Evolutionary conservation across 2,888 invertebrate genomes (phyloP), one percentile per base, ranked within the genome.

Genomic region (Orthosia cruda): DNA sequence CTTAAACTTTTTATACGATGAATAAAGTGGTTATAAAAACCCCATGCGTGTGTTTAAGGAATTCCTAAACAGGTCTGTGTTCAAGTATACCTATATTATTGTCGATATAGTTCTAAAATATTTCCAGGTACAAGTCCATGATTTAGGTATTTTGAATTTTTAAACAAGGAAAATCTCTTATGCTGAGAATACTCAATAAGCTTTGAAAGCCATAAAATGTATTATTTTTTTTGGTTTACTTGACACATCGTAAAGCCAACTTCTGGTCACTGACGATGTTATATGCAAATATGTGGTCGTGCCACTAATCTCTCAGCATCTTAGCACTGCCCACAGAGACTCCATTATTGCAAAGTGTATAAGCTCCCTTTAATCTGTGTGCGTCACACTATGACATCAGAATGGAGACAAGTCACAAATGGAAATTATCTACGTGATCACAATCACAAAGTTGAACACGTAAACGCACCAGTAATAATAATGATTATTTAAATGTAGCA

Each of bases 371-470:
- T 84, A 89, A 84, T 80, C 80, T 67, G 68, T 57, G 63, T 87
- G 87, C 86, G 82, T 89, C 89, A 87, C 82, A 77, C 70, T 77
- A 80, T 87, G 89, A 87, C 81, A 88, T 85, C 88, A 88, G 81
- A 85, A 81, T 84, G 67, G 80, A 78, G 77, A 77, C 74, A 82
- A 80, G 74, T 83, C 72, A 76, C 65, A 80, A 85, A 83, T 84
- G 83, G 77, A 80, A 88, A 88, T 88, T 79, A 77, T 72, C 77
- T 79, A 87, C 87, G 86, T 88, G 88, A 81, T 78, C 75, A 55
- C 68, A 80, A 80, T 89, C 66, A 72, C 66, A 80, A 85, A 74
- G 68, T 55, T 66, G 49, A 80, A 59, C 85, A 83, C 74, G 84
- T 81, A 77, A 74, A 64, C 18, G 49, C 32, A 75, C 62, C 71